Conservation (phyloP, 2,888 invertebrate species). For the Philopedon plagiatum region DNA sequence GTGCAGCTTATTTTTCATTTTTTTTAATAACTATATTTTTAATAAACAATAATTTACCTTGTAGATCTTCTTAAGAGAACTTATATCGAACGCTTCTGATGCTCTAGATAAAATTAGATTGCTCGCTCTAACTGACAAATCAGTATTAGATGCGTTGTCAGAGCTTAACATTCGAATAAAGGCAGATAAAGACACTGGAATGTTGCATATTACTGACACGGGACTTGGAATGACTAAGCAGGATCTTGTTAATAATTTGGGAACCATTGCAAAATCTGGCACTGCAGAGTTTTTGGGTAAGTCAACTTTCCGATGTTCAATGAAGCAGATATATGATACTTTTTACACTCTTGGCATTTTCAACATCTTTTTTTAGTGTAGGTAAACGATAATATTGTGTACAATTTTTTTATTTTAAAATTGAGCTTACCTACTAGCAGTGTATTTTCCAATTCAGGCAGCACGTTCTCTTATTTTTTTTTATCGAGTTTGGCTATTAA, state of each 20-base stretch:
- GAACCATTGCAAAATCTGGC: slow-evolving; percentile 66
- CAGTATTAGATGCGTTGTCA: slow-evolving; percentile 82
- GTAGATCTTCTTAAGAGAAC: slow-evolving; percentile 94
- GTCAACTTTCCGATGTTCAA: not conserved
- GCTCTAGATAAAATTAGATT: slow-evolving; percentile 98
- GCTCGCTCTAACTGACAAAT: slow-evolving; percentile 89
- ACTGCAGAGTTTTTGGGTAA: slow-evolving; percentile 50
- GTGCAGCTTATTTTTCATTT: no score
- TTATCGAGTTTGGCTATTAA: no score
- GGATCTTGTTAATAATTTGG: slow-evolving; percentile 95
- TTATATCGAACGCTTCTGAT: slow-evolving; percentile 99
- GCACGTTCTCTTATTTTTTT: no score
- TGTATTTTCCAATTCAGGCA: no score
- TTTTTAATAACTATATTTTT: no score
- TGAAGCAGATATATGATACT: no score
- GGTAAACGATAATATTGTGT: no score
- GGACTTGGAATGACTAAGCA: slow-evolving; percentile 98
- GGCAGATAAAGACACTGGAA: slow-evolving; percentile 92
- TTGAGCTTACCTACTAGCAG: no score
- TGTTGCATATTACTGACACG: slow-evolving; percentile 95
- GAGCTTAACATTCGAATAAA: slow-evolving; percentile 93
- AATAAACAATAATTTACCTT: no score
- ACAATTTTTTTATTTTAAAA: no score
- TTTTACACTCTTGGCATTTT: no score
- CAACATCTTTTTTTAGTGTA: no score